A percentile compares a stretch with the other conserved stretches of the same genome.
phyloP scores from a whole-genome alignment of 2,797 vertebrate genomes.

The Lycodopsis pacificus region DNA sequence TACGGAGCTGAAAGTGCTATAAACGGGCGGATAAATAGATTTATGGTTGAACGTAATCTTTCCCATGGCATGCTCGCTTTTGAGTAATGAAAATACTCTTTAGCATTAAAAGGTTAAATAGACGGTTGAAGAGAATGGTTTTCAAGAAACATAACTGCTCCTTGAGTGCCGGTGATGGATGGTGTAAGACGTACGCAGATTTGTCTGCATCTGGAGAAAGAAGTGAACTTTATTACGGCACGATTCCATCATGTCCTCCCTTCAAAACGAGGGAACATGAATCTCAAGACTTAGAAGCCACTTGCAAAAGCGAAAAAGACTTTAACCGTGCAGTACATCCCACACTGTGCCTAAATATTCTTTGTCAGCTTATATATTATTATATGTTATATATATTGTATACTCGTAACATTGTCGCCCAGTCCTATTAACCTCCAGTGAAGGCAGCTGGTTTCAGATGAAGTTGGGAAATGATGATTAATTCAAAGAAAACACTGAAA shows the following conservation, averaged over 20 bases:
- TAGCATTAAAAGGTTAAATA: slow-evolving; percentile 15
- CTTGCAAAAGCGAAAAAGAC: neutral
- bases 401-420: neutral
- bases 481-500: slow-evolving; percentile 20
- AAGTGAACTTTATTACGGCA: neutral
- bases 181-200: slow-evolving; percentile 14
- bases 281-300: slow-evolving; percentile 1
- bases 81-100: slow-evolving; percentile 21
- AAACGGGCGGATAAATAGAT: slow-evolving; percentile 18
- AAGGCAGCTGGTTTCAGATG: neutral
- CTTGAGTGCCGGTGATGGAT: slow-evolving; percentile 25
- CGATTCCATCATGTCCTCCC: neutral
- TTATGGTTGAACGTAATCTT: slow-evolving; percentile 33
- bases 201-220: slow-evolving; percentile 13
- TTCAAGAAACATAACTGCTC: slow-evolving; percentile 23
- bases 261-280: neutral
- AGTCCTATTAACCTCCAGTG: neutral
- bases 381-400: too few relatives aligned
- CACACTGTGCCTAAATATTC: neutral
- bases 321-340: neutral
- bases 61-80: slow-evolving; percentile 22
- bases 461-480: neutral
- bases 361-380: neutral
- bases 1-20: slow-evolving; percentile 2
- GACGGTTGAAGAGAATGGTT: slow-evolving; percentile 28